Evolutionary conservation across 2,888 invertebrate species (phyloP), one percentile per base, ranked within the genome.

Genomic region (Smittia sp.): DNA sequence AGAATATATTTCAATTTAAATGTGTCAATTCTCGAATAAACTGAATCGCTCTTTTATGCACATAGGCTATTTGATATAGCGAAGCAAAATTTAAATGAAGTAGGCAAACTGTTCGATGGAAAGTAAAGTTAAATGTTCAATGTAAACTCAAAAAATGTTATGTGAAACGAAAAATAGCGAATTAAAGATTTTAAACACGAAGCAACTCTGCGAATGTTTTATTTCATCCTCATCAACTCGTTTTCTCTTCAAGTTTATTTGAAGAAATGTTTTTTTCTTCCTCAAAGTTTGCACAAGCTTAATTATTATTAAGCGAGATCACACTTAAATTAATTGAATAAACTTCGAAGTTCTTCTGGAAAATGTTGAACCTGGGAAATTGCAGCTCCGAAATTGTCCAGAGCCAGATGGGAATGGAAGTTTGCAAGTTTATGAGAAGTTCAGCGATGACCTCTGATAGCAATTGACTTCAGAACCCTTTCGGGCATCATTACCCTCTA

Each of bases 141-240:
- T 58, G 58, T 58, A 58, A 58, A 58, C 58, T 58, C 58, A 58
- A 58, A 58, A 58, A 58, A 58, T 58, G 58, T 58, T 58, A 58
- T 22, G n/a, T 13, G 18, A 22, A 58, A 22, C 22, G n/a, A 9
- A 58, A 58, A 58, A 58, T 58, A 58, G 58, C 3, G 22, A 22
- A 58, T 20, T 58, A 58, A 20, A 20, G 58, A 46, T 58, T 58
- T 20, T 22, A 58, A 22, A 15, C 13, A 46, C n/a, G n/a, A 46
- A 46, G 46, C 13, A 46, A 46, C n/a, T n/a, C n/a, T n/a, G n/a
- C n/a, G n/a, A n/a, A n/a, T n/a, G n/a, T n/a, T n/a, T n/a, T n/a
- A n/a, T n/a, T n/a, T n/a, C n/a, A n/a, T n/a, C n/a, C n/a, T n/a
- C n/a, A n/a, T n/a, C n/a, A n/a, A n/a, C n/a, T n/a, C n/a, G n/a